These are phyloP conservation scores for Delichon dasypus DNA, from an alignment of 2,797 vertebrate species.

Conservation along the genomic window DNA sequence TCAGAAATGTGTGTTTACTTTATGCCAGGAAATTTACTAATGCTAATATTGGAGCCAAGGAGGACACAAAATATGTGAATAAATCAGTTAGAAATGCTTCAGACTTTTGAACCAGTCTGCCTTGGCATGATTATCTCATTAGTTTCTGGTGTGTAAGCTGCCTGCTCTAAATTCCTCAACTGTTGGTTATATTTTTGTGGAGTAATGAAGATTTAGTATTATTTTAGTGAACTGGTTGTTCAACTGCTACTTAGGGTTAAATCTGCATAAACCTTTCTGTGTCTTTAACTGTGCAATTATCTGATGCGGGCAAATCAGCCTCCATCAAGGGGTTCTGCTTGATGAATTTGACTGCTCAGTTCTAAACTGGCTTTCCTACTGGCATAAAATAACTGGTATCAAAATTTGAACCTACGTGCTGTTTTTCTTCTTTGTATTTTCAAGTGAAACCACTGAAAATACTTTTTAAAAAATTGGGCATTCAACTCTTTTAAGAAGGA, in stretches of 20 bases:
- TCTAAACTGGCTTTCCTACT: constrained; percentile 27
- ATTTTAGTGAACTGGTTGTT: constrained; percentile 1
- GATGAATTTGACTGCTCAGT: constrained; percentile 20
- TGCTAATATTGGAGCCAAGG: background rate
- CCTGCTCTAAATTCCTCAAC: background rate
- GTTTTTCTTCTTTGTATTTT: background rate
- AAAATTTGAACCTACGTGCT: background rate
- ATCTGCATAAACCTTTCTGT: background rate
- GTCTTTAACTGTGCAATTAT: background rate
- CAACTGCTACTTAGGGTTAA: background rate
- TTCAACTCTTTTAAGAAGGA: background rate
- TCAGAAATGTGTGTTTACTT: constrained; percentile 22
- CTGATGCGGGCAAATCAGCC: background rate
- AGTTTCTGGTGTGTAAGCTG: constrained; percentile 2
- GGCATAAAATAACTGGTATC: background rate
- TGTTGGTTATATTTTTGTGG: background rate
- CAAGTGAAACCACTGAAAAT: constrained; percentile 5
- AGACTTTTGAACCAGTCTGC: background rate
- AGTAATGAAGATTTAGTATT: background rate
- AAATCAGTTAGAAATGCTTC: background rate
- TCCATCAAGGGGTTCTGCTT: background rate
- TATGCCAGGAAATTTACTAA: background rate
- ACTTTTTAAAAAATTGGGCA: background rate
- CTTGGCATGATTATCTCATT: background rate
- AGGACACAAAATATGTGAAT: background rate